A percentile compares a stretch with the other conserved stretches of the same genome.
These are phyloP conservation scores for Hycleus phaleratus DNA, from an alignment of 1,140 invertebrate species.

Conservation along the genomic window DNA sequence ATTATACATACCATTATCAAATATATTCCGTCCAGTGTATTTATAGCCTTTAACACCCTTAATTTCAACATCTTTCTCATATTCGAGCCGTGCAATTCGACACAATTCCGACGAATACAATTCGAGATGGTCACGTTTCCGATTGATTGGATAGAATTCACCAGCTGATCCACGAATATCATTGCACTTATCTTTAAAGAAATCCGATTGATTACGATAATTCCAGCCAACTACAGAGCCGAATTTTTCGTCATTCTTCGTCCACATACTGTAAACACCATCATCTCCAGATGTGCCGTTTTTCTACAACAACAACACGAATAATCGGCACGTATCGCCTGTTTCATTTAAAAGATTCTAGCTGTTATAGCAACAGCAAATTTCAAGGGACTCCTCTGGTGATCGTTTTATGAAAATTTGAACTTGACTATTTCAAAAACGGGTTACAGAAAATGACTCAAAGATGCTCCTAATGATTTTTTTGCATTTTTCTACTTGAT, in stretches of 20 bases:
- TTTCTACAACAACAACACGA: conserved; percentile 44
- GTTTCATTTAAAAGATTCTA: too few species aligned
- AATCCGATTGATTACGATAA: conserved; percentile 43
- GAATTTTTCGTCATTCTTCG: conserved; percentile 49
- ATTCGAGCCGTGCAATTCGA: conserved; percentile 52
- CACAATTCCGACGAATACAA: conserved; percentile 65
- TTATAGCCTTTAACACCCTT: conserved; percentile 50
- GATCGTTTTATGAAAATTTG: too few species aligned
- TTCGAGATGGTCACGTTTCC: conserved; percentile 44
- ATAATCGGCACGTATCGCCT: too few species aligned
- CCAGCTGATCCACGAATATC: conserved; percentile 51
- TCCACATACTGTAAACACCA: conserved; percentile 65
- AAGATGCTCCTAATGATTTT: too few species aligned
- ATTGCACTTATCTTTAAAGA: conserved; percentile 41
- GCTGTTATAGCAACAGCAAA: too few species aligned
- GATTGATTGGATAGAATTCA: conserved; percentile 52
- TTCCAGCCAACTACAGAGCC: conserved; percentile 51
- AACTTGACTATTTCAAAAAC: too few species aligned
- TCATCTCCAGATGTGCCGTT: conserved; percentile 65
- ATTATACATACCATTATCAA: conserved; percentile 51
- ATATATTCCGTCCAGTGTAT: conserved; percentile 48
- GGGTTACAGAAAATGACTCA: too few species aligned
- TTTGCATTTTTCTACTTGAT: too few species aligned
- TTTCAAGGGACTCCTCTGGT: too few species aligned
- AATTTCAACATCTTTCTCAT: conserved; percentile 44